These are phyloP conservation scores for Melanerpes formicivorus DNA, from an alignment of 2,113 vertebrate genomes.

Conservation along the genomic window DNA sequence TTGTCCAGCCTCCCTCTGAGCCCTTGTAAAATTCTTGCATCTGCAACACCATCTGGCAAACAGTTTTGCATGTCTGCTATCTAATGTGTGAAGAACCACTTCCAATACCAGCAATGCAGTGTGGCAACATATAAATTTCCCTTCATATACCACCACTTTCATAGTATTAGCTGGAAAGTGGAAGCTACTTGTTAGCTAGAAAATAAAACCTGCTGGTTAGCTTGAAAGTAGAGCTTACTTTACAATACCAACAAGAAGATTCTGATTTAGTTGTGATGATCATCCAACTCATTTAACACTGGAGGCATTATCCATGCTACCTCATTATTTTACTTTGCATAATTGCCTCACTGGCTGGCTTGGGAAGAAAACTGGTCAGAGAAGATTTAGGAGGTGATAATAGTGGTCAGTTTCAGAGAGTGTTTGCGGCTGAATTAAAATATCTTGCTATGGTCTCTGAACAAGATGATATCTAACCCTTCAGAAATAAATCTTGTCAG, in stretches of 20 bases:
- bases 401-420: neutral
- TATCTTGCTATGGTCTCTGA: neutral
- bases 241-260: neutral
- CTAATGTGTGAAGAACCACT: neutral
- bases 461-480: neutral
- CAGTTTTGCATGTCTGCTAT: neutral
- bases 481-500: neutral
- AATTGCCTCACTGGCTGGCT: neutral
- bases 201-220: neutral
- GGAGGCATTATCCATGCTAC: neutral
- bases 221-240: too few relatives aligned
- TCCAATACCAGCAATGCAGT: neutral
- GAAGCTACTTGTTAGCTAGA: neutral
- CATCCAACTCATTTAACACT: neutral
- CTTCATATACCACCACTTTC: neutral
- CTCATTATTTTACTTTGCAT: neutral
- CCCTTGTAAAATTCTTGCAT: constrained; percentile 13
- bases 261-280: neutral
- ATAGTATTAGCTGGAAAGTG: neutral
- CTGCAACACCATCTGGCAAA: constrained; percentile 36
- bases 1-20: neutral
- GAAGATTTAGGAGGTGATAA: neutral
- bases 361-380: neutral
- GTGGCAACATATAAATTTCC: neutral
- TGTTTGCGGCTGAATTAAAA: neutral